Conservation (phyloP, 2,797 vertebrate species). For the Phrynocephalus vlangalii region DNA sequence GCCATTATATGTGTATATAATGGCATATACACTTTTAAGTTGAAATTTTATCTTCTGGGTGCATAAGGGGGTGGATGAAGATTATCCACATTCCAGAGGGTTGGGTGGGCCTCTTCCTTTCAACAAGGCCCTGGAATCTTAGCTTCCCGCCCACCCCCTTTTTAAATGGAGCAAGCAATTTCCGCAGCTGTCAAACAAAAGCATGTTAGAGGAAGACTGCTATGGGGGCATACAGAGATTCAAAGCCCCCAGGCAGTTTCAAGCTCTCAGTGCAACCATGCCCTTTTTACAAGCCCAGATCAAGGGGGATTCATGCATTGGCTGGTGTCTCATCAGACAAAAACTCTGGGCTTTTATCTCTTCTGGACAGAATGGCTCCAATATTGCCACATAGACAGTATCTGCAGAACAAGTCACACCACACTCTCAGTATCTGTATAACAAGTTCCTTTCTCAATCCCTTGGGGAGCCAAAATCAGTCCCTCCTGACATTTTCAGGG, state of each 20-base stretch:
- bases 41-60: not conserved
- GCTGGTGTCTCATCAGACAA: constrained; percentile 37
- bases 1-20: not conserved
- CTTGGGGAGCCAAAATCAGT: constrained; percentile 16
- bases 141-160: not conserved
- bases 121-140: constrained; percentile 4
- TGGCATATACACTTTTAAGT: not conserved
- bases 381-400: constrained; percentile 39
- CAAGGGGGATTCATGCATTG: constrained; percentile 12
- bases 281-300: constrained; percentile 39
- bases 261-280: constrained; percentile 28
- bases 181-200: constrained; percentile 36
- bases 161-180: constrained; percentile 21
- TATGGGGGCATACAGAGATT: constrained; percentile 8
- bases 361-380: constrained; percentile 35
- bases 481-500: constrained; percentile 21
- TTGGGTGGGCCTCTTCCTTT: constrained; percentile 8
- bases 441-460: constrained; percentile 7
- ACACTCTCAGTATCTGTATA: constrained; percentile 30
- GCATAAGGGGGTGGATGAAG: not conserved
- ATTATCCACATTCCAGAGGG: constrained; percentile 24
- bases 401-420: constrained; percentile 36
- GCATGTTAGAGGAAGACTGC: constrained; percentile 7
- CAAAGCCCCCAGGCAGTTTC: constrained; percentile 23
- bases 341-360: constrained; percentile 33